phyloP scores from a whole-genome alignment of 2,797 vertebrate species.

The Artibeus lituratus region DNA sequence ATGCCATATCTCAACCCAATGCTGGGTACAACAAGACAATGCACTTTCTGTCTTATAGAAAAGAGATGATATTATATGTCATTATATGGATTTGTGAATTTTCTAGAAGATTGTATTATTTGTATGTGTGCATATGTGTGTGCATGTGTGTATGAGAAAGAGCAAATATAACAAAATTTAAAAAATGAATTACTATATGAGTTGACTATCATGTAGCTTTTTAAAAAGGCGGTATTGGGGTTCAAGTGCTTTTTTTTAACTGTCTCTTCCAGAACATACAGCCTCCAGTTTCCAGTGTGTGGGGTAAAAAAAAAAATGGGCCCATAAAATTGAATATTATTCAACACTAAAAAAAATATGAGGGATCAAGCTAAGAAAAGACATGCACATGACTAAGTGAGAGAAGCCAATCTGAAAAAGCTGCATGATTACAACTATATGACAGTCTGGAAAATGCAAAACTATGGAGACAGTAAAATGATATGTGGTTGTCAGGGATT shows the following conservation, averaged over 20 bases:
- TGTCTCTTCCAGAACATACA: not conserved
- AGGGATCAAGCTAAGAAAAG: not conserved
- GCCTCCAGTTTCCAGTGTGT: not conserved
- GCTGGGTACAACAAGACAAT: not conserved
- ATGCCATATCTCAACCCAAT: not conserved
- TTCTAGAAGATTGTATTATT: not conserved
- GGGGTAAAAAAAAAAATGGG: not conserved
- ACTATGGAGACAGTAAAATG: not conserved
- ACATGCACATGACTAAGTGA: not conserved
- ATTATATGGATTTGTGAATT: not conserved
- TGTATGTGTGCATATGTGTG: not conserved
- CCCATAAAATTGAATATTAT: not conserved
- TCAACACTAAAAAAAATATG: not conserved
- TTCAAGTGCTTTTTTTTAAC: no score
- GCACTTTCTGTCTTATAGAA: not conserved
- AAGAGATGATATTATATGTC: not conserved
- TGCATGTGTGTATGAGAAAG: not conserved
- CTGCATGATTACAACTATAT: not conserved
- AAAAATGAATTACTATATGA: not conserved
- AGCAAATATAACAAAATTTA: not conserved
- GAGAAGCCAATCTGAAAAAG: not conserved
- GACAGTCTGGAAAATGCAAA: not conserved
- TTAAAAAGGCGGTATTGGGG: not conserved
- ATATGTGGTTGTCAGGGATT: not conserved
- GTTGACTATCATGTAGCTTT: not conserved